Evolutionary conservation across 2,888 invertebrate genomes (phyloP), one percentile per base, ranked within the genome.

Genomic region (Notocelia uddmanniana): DNA sequence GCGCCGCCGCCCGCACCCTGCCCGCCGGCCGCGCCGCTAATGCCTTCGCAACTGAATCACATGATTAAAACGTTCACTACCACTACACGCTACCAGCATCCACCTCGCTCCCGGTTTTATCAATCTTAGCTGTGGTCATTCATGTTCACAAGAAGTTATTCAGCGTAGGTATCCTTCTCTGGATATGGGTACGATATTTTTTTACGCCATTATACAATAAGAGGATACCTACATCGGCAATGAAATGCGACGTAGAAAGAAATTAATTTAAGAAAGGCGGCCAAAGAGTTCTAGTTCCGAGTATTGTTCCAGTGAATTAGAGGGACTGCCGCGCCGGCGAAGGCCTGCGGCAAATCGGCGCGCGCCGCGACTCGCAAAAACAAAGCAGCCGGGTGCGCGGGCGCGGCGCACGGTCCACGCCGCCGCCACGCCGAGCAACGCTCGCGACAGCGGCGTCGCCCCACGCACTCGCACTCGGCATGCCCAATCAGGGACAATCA

Each of bases 301-400:
- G 91, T 92, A 91, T 91, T 82, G 86, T 81, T 81, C 84, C 84
- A 82, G 83, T 79, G 79, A 82, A 83, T 88, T 89, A 88, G 84
- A 86, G 83, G 86, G 89, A 86, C 84, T 79, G 85, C 79, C 85
- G 84, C 79, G 85, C 79, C 85, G 84, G 79, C 85, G 82, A 82
- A 83, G 83, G 81, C 85, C 77, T 79, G 79, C 68, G 75, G 77
- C 74, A 85, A 81, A 81, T 78, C 81, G 85, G 84, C 88, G 89
- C 86, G 87, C 88, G 89, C 83, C 91, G 87, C 86, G 89, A 88
- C 90, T 88, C 80, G 82, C 92, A 92, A 92, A 92, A 92, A 93
- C 90, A 79, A 78, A 84, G 81, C 83, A 79, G 91, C 88, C 89
- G 89, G 87, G 80, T 85, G 83, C 83, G 75, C 80, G 81, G 81